Evolutionary conservation across 2,888 invertebrate genomes (phyloP).

Genomic region (Pseudococcus viburni): DNA sequence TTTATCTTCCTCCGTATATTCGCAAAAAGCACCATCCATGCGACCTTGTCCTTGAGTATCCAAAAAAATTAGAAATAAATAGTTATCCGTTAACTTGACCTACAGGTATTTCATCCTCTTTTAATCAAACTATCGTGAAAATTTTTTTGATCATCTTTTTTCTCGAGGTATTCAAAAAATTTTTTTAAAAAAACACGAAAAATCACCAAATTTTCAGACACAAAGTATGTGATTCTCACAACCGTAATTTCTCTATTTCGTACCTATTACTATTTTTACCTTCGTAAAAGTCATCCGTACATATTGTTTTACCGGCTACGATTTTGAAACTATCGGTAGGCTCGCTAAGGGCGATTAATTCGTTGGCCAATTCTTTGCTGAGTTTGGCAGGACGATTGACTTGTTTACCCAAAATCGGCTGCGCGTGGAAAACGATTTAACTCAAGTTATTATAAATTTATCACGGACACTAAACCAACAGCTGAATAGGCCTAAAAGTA

Average conservation of each 20-base stretch:
- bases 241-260: no score
- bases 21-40: conserved; percentile 96
- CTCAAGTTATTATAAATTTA: no score
- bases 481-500: no score
- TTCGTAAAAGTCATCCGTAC: conserved; percentile 98
- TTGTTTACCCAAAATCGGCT: conserved; percentile 89
- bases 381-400: conserved; percentile 87
- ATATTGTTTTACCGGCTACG: conserved; percentile 92
- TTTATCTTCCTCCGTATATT: conserved; percentile 90
- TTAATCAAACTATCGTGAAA: no score
- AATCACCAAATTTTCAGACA: no score
- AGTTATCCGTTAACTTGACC: no score
- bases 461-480: no score
- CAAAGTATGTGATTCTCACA: no score
- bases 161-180: no score
- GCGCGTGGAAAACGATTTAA: conserved; percentile 5
- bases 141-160: no score
- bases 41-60: conserved; percentile 86
- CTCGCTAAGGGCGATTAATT: conserved; percentile 83
- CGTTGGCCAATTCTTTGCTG: conserved; percentile 85
- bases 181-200: no score
- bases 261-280: conserved; percentile 73
- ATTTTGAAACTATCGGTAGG: conserved; percentile 89
- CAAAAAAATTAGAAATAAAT: background rate
- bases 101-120: no score